Base-by-base conservation (phyloP, 2,797 vertebrate species). In the Hippocampus kuda region DNA sequence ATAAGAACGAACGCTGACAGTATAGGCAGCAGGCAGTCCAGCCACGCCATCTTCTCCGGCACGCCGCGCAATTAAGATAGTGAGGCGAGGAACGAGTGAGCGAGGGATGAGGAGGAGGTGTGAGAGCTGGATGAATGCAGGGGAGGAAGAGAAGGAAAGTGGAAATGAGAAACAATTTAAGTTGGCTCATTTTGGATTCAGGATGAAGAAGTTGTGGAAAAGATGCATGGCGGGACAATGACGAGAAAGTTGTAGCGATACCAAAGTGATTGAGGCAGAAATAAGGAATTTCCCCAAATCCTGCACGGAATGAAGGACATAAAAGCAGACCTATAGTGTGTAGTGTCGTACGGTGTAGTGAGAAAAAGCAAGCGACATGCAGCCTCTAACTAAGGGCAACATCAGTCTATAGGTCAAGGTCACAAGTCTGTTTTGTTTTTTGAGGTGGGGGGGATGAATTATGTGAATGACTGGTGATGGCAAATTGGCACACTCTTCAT, bases 41-140 rank as follows among this genome's bases (percentile, higher is more conserved):
- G 59, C 59, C 30, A 60, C 59, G 59, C 59, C 59, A 60, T 60
- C 27, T 60, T 60, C 59, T 38, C 15, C 59, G 20, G 27, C 61
- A 74, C 67, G 27, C 75, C 44, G 68, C 69, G 68, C 75, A 79
- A 74, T 74, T 80, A 79, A 75, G 75, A 77, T 70, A 76, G 73
- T 64, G 75, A 66, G 56, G 66, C 27, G 65, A 73, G 46, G 68
- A 67, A 12, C 1, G 34, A 41, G 34, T 12, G 18, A 63, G 61
- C 34, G 34, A 38, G 34, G 34, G 26, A 26, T 12, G 56, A 59
- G 59, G 57, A 34, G 20, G 42, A 44, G 62, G 42, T 44, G 12
- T 64, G 62, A 42, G 41, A 70, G 61, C 61, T 42, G 34, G 65
- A 65, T 60, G 27, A 60, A 34, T 13, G 7, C 27, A 60, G 57